These are phyloP conservation scores for Magallana nippona DNA, from an alignment of 2,888 invertebrate species.

Conservation along the genomic window DNA sequence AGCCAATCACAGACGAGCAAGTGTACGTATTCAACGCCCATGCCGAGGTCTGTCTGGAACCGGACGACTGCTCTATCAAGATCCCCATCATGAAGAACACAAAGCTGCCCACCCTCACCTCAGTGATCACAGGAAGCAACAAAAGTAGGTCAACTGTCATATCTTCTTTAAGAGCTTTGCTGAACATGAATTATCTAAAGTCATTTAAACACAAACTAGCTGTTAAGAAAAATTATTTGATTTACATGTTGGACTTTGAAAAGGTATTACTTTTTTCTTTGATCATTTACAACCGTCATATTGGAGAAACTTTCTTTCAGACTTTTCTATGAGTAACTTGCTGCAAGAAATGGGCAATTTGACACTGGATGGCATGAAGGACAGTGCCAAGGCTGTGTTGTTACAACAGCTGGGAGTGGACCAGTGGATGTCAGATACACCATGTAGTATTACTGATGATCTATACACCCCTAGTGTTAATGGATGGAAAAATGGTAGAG, in stretches of 20 bases:
- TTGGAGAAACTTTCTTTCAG: constrained; percentile 33
- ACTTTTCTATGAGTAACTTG: constrained; percentile 47
- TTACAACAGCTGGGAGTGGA: constrained; percentile 47
- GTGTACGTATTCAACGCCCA: constrained; percentile 46
- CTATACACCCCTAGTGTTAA: constrained; percentile 48
- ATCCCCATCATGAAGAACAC: constrained; percentile 35
- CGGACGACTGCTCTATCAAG: constrained; percentile 21
- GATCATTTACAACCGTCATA: too few relatives aligned
- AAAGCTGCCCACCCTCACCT: constrained; percentile 13
- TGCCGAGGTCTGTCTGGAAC: constrained; percentile 10
- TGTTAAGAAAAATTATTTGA: too few relatives aligned
- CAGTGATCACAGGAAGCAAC: not conserved
- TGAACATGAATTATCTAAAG: not conserved
- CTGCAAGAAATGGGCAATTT: constrained; percentile 37
- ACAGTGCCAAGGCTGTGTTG: constrained; percentile 35
- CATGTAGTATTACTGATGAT: constrained; percentile 41
- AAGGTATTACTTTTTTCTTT: not conserved
- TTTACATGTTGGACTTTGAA: too few relatives aligned
- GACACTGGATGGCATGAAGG: not conserved
- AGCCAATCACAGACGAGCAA: constrained; percentile 42
- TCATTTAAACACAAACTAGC: too few relatives aligned
- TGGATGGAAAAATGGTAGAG: constrained; percentile 60
- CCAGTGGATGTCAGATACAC: constrained; percentile 35
- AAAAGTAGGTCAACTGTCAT: not conserved
- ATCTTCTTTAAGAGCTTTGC: not conserved